Base-by-base conservation (phyloP, 2,113 vertebrate species). In the Cryptotis parvus region DNA sequence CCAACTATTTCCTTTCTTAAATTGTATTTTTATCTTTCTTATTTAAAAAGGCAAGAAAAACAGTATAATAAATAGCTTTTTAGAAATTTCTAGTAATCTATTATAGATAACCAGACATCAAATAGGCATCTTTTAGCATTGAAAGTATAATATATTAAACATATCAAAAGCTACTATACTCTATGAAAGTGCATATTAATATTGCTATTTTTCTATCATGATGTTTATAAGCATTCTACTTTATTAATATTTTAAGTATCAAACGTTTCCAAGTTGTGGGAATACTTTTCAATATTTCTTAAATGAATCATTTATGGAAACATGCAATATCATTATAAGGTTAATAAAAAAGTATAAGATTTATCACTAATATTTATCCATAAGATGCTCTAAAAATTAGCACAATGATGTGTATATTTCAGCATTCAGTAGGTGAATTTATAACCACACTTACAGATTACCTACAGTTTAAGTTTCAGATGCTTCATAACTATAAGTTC, bases 41-140 rank as follows among this genome's bases (percentile, higher is more conserved):
- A 24, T n/a, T 9, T 83, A 73, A 89, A 84, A 37, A 27, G 72
- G 4, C 26, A 72, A 91, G 39, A 45, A 52, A 84, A 91, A 45
- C 31, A 75, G 18, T n/a, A 33, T 27, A 18, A 20, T 55, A 6
- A 20, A 43, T 73, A 33, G 12, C 7, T 41, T 4, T n/a, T 18
- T 45, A 26, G 10, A 16, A 11, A 39, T 52, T 43, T 73, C 7
- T 39, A 33, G 15, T 74, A 31, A 72, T n/a, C 55, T 55, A 10
- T 61, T 27, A 16, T 8, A 85, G 84, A 49, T 9, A 52, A 4
- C 20, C 29, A 68, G 26, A 43, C 11, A 86, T 58, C 52, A 80
- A 86, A 83, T 27, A 74, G 6, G 3, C 20, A 8, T 52, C 33
- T 55, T 37, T n/a, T 6, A 2, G 16, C 72, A 61, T n/a, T 84